Base-by-base conservation (phyloP, 1,140 invertebrate species). In the Drosophila malerkotliana region DNA sequence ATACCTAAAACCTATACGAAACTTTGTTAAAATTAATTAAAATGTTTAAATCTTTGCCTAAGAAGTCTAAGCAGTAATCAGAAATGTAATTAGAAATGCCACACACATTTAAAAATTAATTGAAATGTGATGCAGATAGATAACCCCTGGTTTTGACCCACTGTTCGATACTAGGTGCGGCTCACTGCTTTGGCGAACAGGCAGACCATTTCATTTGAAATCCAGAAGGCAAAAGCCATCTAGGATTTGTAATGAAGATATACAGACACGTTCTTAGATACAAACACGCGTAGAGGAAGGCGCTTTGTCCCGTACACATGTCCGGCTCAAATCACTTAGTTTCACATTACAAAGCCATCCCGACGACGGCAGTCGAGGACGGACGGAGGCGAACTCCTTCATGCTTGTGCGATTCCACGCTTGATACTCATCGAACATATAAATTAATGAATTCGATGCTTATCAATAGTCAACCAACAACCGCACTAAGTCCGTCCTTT, bases 361-460 rank as follows among this genome's bases (percentile, higher is more conserved):
- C 59, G 77, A 63, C 73, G 72, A 55, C 34, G 34, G 9, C 34
- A 2, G 34, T 4, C 34, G 10, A 10, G 32, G 32, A 32, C 32
- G 32, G 32, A 32, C 32, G 51, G 62, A 24, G 72, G 34, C 49
- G 49, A 75, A 78, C 83, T 87, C 82, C 83, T 87, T 87, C 64
- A 62, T 78, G 71, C 64, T 62, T 73, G 55, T 51, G 67, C 64
- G 58, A 62, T 68, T 74, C 59, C 54, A 37, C 56, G 74, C 81
- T 59, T 71, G 82, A 81, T 82, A 72, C 62, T 54, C 64, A 68
- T 79, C 77, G 79, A 87, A 88, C 82, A 88, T 87, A 87, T 87
- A 87, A 87, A 87, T 87, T 87, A 87, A 87, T 87, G 82, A 87
- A 88, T 87, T 88, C 82, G 82, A 87, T 87, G 83, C 82, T 87